Conservation (phyloP, 2,888 invertebrate species). For the Eilema depressum region DNA sequence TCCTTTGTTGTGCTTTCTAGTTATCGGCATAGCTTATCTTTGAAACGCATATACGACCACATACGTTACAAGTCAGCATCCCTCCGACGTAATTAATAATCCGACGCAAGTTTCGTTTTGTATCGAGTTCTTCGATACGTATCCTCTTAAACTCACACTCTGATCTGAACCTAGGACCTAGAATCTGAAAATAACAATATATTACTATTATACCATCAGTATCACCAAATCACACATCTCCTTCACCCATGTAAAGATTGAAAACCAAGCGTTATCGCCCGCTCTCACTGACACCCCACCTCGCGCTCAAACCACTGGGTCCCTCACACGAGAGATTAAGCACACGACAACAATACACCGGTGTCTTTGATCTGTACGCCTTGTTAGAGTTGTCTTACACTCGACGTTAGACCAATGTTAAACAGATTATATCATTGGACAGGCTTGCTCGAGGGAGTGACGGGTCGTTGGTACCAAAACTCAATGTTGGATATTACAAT, state of each 20-base stretch:
- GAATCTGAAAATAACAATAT: neutral
- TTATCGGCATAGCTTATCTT: too few relatives aligned
- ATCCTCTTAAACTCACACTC: too few relatives aligned
- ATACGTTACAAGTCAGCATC: too few relatives aligned
- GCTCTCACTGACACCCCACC: conserved; percentile 28
- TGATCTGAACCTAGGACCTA: neutral
- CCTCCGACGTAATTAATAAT: too few relatives aligned
- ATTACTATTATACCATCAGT: neutral
- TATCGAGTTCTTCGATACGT: too few relatives aligned
- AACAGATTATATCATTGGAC: conserved; percentile 23
- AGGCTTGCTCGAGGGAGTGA: conserved; percentile 9
- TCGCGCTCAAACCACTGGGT: neutral
- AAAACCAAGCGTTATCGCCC: neutral
- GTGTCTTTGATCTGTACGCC: conserved; percentile 50
- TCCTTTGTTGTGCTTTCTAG: too few relatives aligned
- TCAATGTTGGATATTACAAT: conserved; percentile 6
- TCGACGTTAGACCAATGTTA: conserved; percentile 19
- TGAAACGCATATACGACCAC: too few relatives aligned
- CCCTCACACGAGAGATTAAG: conserved; percentile 57
- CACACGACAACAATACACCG: conserved; percentile 45
- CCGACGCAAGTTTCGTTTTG: too few relatives aligned
- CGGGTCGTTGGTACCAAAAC: conserved; percentile 5
- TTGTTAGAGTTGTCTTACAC: conserved; percentile 52
- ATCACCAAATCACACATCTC: neutral
- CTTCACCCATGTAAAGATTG: neutral